A percentile compares a stretch with the other conserved stretches of the same genome.
Evolutionary conservation across 2,797 vertebrate genomes (phyloP).

Genomic region (Hyperoplus lanceolatus): DNA sequence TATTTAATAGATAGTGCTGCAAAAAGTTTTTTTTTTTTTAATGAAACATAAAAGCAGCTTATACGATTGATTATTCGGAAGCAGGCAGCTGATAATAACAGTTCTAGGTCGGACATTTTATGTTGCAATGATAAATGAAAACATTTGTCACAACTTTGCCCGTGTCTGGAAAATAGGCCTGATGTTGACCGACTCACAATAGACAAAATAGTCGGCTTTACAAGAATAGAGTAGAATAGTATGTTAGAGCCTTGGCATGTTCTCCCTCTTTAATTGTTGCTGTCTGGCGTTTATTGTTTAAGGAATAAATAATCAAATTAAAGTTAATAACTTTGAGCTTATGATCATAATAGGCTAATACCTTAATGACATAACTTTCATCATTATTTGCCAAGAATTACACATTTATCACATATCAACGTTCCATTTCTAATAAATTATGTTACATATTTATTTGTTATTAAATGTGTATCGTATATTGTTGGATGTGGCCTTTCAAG

Average conservation of each 20-base stretch:
- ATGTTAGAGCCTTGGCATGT: not conserved
- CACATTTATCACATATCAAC: not conserved
- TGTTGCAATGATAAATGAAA: too few relatives aligned
- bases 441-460: too few relatives aligned
- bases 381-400: fast-evolving
- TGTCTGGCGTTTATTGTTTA: not conserved
- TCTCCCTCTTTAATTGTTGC: not conserved
- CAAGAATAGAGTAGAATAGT: too few relatives aligned
- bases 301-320: not conserved
- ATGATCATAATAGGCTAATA: not conserved
- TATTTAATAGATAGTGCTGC: not conserved
- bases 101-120: not conserved
- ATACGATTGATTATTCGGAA: not conserved
- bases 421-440: not conserved
- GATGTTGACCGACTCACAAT: not conserved
- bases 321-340: not conserved
- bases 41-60: not conserved
- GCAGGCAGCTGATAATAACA: not conserved
- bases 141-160: too few relatives aligned
- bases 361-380: not conserved
- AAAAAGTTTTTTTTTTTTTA: constrained; percentile 2
- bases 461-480: not conserved
- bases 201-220: not conserved
- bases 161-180: not conserved
- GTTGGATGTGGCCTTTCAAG: not conserved